A percentile compares a stretch with the other conserved stretches of the same genome.
Conservation (phyloP, 1,140 invertebrate genomes). For the Chymomyza costata region DNA sequence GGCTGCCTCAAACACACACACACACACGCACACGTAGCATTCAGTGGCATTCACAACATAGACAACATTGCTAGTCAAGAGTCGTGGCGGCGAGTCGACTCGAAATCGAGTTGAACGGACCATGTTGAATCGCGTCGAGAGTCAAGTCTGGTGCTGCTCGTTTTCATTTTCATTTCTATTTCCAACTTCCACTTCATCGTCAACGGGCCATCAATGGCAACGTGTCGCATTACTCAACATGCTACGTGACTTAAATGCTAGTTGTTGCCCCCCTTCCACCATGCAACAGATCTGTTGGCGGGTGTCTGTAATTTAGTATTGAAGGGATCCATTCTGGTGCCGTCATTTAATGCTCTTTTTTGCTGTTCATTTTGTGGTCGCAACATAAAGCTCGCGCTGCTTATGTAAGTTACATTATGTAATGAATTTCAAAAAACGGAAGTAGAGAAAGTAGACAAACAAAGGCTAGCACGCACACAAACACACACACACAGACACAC, state of each 20-base stretch:
- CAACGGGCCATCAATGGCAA: constrained; percentile 67
- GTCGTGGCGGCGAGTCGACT: no score
- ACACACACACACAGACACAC: not conserved
- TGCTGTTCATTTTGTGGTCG: constrained; percentile 1
- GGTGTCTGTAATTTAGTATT: no score
- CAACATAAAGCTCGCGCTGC: constrained; percentile 38
- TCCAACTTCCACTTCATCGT: constrained; percentile 67
- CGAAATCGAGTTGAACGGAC: no score
- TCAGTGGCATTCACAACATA: no score
- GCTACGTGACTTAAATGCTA: constrained; percentile 67
- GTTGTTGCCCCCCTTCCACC: no score
- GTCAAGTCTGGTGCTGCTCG: constrained; percentile 2
- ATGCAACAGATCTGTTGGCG: not conserved
- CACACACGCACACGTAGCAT: not conserved
- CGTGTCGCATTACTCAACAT: constrained; percentile 69
- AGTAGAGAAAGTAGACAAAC: no score
- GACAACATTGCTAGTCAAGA: no score
- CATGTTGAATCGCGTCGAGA: no score
- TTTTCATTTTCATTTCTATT: constrained; percentile 47
- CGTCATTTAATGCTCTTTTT: constrained; percentile 47
- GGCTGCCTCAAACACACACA: constrained; percentile 11
- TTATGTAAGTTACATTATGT: constrained; percentile 55
- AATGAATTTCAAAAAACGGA: constrained; percentile 58
- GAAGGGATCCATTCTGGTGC: not conserved
- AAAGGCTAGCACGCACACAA: constrained; percentile 1